These are phyloP conservation scores for Globia sparganii DNA, from an alignment of 2,888 invertebrate species.

Conservation along the genomic window DNA sequence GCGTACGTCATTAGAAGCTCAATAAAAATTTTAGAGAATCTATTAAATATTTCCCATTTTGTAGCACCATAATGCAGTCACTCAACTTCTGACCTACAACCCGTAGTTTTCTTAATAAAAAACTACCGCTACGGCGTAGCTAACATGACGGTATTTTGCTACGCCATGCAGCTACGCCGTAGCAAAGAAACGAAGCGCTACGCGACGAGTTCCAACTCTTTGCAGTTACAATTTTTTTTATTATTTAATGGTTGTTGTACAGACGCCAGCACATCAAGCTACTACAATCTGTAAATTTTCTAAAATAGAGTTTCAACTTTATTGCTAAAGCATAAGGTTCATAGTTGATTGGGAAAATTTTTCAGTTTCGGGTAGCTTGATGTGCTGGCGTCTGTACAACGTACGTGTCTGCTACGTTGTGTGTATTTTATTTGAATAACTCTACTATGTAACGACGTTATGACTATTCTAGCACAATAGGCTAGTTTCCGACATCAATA, in stretches of 20 bases:
- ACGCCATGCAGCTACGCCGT: constrained; percentile 40
- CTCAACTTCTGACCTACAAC: not conserved
- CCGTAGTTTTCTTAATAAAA: not conserved
- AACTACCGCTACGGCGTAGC: constrained; percentile 36
- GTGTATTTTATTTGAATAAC: not conserved
- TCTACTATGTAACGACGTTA: not conserved
- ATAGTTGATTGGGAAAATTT: no score
- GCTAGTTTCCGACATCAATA: no score
- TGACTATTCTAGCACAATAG: not conserved
- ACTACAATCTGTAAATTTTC: no score
- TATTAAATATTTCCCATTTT: not conserved
- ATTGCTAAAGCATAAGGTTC: no score
- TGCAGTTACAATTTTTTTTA: constrained; percentile 20
- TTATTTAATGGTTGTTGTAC: not conserved
- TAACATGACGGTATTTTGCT: constrained; percentile 19
- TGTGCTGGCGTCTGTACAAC: no score
- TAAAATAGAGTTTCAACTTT: no score
- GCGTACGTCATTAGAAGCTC: no score
- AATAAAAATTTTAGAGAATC: no score
- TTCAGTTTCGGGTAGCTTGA: no score
- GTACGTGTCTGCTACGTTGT: not conserved
- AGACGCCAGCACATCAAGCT: no score
- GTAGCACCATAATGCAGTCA: not conserved
- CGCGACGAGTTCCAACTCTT: not conserved
- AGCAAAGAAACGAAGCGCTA: constrained; percentile 28